phyloP scores from a whole-genome alignment of 2,113 vertebrate species.

The Peromyscus polionotus region DNA sequence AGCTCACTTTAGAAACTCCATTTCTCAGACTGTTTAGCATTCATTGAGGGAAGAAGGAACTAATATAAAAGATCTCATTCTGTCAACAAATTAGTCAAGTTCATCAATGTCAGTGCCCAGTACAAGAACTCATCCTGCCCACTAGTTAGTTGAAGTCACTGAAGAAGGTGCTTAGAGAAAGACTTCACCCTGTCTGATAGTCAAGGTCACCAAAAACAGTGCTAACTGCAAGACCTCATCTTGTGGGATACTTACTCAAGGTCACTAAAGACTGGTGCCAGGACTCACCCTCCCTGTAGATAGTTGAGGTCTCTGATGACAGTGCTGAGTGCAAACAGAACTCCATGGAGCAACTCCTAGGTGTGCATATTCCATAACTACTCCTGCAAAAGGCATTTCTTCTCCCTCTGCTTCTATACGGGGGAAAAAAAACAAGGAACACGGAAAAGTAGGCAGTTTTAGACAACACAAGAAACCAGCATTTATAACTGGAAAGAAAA shows the following conservation, averaged over 20 bases:
- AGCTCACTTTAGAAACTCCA: not conserved
- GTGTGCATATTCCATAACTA: not conserved
- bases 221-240: not conserved
- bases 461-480: not conserved
- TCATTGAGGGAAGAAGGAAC: not conserved
- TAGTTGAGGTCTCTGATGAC: not conserved
- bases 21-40: not conserved
- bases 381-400: not conserved
- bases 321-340: not conserved
- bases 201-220: not conserved
- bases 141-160: not conserved
- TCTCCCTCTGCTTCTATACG: not conserved
- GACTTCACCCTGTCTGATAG: not conserved
- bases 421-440: not conserved
- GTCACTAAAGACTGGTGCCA: not conserved
- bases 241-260: not conserved
- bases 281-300: not conserved
- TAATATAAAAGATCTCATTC: not conserved
- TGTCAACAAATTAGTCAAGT: not conserved
- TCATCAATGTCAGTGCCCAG: not conserved
- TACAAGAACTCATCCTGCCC: not conserved
- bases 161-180: not conserved
- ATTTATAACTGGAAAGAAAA: not conserved
- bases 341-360: not conserved
- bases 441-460: not conserved